These are phyloP conservation scores for Lutraria rhynchaena DNA, from an alignment of 1,140 invertebrate genomes.

Conservation along the genomic window DNA sequence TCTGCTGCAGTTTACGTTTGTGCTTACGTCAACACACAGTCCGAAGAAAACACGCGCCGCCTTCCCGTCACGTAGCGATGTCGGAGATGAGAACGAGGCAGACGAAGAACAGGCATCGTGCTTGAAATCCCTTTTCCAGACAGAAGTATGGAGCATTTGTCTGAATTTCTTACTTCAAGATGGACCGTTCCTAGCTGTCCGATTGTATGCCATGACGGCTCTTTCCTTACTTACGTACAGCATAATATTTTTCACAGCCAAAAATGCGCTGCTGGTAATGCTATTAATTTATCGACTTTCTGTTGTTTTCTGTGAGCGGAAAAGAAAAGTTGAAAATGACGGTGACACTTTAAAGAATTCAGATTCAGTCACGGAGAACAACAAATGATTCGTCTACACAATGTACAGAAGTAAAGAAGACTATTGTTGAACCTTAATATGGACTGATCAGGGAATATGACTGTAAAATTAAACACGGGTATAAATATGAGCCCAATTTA, in stretches of 20 bases:
- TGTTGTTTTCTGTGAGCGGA: conserved; percentile 58
- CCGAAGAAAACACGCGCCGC: conserved; percentile 61
- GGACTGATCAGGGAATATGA: too few species aligned
- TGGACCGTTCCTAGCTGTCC: conserved; percentile 92
- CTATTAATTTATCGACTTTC: conserved; percentile 81
- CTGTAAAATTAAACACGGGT: too few species aligned
- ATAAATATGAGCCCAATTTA: too few species aligned
- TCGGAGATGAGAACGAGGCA: background rate
- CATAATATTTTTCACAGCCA: conserved; percentile 95
- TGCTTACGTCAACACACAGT: conserved; percentile 69
- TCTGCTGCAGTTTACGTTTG: conserved; percentile 86
- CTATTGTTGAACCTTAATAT: too few species aligned
- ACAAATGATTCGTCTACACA: too few species aligned
- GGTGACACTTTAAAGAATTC: too few species aligned
- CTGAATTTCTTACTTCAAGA: conserved; percentile 85
- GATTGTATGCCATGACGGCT: conserved; percentile 91
- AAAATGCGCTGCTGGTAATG: conserved; percentile 92
- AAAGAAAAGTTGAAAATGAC: conserved; percentile 5
- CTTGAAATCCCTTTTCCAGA: conserved; percentile 60
- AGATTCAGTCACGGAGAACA: too few species aligned
- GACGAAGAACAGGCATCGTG: background rate
- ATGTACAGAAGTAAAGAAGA: too few species aligned
- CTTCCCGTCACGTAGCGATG: background rate
- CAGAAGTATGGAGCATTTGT: conserved; percentile 90
- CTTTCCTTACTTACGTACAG: conserved; percentile 93